phyloP scores from a whole-genome alignment of 2,797 vertebrate species.

The Serranus cabrilla region DNA sequence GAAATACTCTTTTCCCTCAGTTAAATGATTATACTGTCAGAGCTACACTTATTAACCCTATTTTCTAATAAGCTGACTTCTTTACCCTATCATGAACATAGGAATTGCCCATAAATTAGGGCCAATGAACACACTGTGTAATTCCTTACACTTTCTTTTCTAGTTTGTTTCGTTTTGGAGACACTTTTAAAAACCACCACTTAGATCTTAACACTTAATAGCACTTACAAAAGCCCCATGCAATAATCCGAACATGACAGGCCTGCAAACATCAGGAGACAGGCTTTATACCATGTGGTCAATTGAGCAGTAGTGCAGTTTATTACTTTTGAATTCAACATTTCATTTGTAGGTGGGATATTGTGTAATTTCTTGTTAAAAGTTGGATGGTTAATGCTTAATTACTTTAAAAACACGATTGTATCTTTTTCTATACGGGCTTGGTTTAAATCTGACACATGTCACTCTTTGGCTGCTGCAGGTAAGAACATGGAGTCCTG shows the following conservation, averaged over 20 bases:
- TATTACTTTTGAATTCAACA: too few species aligned
- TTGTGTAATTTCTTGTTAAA: background rate
- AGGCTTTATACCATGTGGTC: background rate
- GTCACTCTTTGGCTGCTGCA: slow-evolving; percentile 34
- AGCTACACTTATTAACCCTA: too few species aligned
- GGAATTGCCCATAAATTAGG: too few species aligned
- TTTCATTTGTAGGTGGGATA: background rate
- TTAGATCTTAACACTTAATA: too few species aligned
- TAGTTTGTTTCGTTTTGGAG: background rate
- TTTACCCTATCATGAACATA: too few species aligned
- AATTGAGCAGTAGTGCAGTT: background rate
- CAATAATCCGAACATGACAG: background rate
- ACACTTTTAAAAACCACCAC: too few species aligned
- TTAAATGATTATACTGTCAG: too few species aligned
- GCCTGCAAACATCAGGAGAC: background rate
- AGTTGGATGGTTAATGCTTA: too few species aligned
- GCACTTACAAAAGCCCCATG: background rate
- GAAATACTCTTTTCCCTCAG: too few species aligned
- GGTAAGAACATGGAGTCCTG: slow-evolving; percentile 89
- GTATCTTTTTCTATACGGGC: background rate
- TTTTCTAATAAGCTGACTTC: too few species aligned
- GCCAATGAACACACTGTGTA: background rate
- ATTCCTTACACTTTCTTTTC: background rate
- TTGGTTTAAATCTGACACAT: background rate
- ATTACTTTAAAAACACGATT: background rate